Conservation (phyloP, 2,113 vertebrate genomes). For the Pedionomus torquatus region DNA sequence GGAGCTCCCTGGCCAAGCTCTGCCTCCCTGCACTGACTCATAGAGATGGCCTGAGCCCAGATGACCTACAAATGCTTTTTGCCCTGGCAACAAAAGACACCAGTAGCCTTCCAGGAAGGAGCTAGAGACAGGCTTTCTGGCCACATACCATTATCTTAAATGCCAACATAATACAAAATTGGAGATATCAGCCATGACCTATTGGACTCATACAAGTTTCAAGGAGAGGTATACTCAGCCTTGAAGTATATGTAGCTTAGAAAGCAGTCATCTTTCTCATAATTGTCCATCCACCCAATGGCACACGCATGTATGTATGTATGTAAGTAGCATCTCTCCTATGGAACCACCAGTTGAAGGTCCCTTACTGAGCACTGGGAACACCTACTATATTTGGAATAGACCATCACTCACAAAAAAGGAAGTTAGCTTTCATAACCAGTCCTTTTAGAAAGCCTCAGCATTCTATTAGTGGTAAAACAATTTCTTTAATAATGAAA, state of each 20-base stretch:
- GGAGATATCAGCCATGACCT: background rate
- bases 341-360: background rate
- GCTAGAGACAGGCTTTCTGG: background rate
- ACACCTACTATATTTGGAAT: background rate
- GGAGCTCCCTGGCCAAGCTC: background rate
- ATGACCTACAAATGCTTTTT: background rate
- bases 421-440: background rate
- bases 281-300: accelerated
- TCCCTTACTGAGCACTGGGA: background rate
- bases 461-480: background rate
- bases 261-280: background rate
- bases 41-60: background rate
- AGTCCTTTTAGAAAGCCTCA: background rate
- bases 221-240: background rate
- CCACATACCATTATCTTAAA: background rate
- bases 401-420: background rate
- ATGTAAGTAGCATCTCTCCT: background rate
- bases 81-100: background rate
- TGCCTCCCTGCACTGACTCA: background rate
- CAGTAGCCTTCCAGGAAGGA: background rate
- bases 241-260: background rate
- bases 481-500: background rate
- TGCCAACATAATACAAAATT: background rate
- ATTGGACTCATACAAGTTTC: background rate
- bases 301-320: too few relatives aligned